These are phyloP conservation scores for Drosophila nigromelanica DNA, from an alignment of 1,140 invertebrate species.

Conservation along the genomic window DNA sequence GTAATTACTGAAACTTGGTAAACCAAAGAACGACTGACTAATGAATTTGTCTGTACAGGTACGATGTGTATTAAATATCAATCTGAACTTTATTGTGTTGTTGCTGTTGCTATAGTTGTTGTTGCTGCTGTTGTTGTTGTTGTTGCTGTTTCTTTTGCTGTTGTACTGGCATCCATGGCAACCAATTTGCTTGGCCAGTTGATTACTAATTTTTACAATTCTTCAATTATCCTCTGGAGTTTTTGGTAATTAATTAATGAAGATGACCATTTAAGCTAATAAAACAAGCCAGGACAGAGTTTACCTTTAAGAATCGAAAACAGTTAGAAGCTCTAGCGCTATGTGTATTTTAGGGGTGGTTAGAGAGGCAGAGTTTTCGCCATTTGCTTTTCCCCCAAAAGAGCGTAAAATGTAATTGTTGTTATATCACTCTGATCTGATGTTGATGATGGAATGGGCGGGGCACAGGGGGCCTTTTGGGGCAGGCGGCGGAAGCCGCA, in stretches of 20 bases:
- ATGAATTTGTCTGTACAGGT: background rate
- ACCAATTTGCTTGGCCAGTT: conserved; percentile 41
- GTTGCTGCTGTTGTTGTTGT: conserved; percentile 44
- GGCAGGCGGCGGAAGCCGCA: conserved; percentile 60
- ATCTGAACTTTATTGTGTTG: conserved; percentile 40
- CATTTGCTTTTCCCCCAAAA: conserved; percentile 1
- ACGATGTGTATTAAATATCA: background rate
- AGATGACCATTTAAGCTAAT: background rate
- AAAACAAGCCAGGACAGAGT: background rate
- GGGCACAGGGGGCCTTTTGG: background rate
- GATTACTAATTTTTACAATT: conserved; percentile 3
- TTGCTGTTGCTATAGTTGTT: conserved; percentile 51
- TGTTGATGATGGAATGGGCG: conserved; percentile 8
- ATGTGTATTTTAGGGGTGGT: background rate
- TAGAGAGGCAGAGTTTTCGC: conserved; percentile 1
- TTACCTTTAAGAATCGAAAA: background rate
- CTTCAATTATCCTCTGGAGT: conserved; percentile 1
- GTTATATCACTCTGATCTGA: conserved; percentile 26
- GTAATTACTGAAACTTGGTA: conserved; percentile 12
- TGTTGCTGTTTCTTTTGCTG: conserved; percentile 44
- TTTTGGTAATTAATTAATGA: conserved; percentile 4
- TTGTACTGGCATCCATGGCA: conserved; percentile 50
- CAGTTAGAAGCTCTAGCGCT: no score
- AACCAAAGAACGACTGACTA: conserved; percentile 8
- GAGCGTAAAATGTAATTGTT: conserved; percentile 47